These are phyloP conservation scores for Glaucidium brasilianum DNA, from an alignment of 2,113 vertebrate genomes.

Conservation along the genomic window DNA sequence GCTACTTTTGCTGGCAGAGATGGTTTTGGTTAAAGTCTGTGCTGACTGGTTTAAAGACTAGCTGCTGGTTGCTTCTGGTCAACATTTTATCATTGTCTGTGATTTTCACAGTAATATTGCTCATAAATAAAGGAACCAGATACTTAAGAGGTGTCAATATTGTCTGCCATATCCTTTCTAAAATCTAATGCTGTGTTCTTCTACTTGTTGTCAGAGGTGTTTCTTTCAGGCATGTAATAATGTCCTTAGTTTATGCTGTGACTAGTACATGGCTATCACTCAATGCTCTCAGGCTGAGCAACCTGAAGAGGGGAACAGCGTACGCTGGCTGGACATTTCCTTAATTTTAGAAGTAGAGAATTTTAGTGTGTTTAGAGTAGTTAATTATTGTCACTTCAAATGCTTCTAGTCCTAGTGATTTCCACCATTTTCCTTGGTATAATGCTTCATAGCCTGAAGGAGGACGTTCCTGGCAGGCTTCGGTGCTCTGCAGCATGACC, in stretches of 20 bases:
- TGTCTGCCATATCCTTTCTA: background rate
- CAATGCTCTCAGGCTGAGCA: fast-evolving
- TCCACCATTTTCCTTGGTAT: background rate
- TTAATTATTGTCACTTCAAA: background rate
- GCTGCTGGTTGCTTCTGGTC: background rate
- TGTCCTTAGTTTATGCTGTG: background rate
- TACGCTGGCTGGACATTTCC: background rate
- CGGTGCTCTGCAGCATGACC: background rate
- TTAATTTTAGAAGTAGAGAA: background rate
- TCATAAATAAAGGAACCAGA: background rate
- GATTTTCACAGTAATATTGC: background rate
- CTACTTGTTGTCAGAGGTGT: background rate
- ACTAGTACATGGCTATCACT: background rate
- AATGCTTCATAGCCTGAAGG: background rate
- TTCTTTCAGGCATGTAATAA: background rate
- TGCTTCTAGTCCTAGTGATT: background rate
- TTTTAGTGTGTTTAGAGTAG: background rate
- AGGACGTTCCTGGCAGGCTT: background rate
- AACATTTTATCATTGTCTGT: background rate
- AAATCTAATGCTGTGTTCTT: background rate
- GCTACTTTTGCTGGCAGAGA: background rate
- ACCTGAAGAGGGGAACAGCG: background rate
- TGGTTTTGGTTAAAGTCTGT: background rate
- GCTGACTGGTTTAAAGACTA: background rate
- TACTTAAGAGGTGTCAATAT: background rate